Base-by-base conservation (phyloP, 2,888 invertebrate genomes). In the Zootermopsis nevadensis region DNA sequence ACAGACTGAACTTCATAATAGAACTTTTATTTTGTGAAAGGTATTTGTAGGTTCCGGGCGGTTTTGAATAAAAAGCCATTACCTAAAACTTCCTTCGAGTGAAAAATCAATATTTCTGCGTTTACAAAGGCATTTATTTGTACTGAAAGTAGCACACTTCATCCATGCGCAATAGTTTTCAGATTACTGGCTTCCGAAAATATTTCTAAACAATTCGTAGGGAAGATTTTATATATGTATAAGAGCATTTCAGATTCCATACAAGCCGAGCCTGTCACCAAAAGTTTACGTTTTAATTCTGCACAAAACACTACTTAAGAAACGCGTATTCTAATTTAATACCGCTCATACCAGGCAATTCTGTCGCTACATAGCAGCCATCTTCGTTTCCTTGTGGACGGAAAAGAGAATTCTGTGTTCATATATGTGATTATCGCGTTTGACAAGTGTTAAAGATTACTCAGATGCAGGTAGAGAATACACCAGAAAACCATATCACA, bases 321-420 rank as follows among this genome's bases (percentile, higher is more conserved):
- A 1, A 1, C 27, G 8, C n/a, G 60, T 60, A 60, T 60, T 15
- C 12, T 2, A n/a, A 60, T 7, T 60, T 60, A n/a, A 1, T 60
- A n/a, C 55, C 15, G n/a, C 60, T 60, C n/a, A 27, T 60, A 60
- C 53, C 12, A 60, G 4, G 4, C n/a, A 60, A 60, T 27, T 60
- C 60, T 60, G n/a, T n/a, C n/a, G 27, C 27, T 60, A 12, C 27
- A 2, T 7, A 79, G 79, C 79, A 55, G 79, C 79, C 79, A 79
- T 79, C 79, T 79, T 79, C 38, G 79, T 38, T 79, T 79, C 19
- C 2, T 79, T 79, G 33, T n/a, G 35, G 38, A 48, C 35, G 48
- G 38, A 27, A 66, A 66, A 31, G 48, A 66, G 22, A 38, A 15
- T 35, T 31, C 0, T 66, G 55, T 33, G 24, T 22, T 33, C 10